A percentile compares a stretch with the other conserved stretches of the same genome.
phyloP scores from a whole-genome alignment of 2,797 vertebrate species.

The Zalophus californianus region DNA sequence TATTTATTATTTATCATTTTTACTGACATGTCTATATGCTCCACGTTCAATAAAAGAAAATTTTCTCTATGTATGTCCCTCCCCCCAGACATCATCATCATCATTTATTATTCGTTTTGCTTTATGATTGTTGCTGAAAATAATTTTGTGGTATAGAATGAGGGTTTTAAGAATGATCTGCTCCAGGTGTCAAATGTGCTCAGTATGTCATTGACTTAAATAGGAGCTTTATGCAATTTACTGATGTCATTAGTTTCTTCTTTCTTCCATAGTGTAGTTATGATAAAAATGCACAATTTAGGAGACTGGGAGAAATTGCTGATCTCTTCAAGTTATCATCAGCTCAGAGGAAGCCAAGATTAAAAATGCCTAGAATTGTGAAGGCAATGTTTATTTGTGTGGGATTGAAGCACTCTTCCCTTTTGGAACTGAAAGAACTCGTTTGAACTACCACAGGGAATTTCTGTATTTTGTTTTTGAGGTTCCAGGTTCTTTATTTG shows the following conservation, averaged over 20 bases:
- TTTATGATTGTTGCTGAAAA: conserved; percentile 37
- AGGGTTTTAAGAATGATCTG: neutral
- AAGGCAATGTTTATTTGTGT: conserved; percentile 40
- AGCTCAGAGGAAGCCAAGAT: conserved; percentile 61
- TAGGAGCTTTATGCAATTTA: conserved; percentile 14
- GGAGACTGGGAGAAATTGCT: conserved; percentile 37
- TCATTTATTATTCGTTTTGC: neutral
- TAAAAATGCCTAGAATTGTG: conserved; percentile 43
- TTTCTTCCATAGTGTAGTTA: conserved; percentile 10
- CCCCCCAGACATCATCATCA: neutral
- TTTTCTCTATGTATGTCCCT: neutral
- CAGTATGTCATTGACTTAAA: neutral
- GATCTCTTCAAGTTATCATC: conserved; percentile 60
- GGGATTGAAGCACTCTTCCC: conserved; percentile 14
- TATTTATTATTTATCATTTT: conserved; percentile 42
- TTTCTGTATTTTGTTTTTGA: conserved; percentile 28
- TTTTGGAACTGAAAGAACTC: conserved; percentile 41
- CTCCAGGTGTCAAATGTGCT: conserved; percentile 40
- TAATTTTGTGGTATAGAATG: neutral
- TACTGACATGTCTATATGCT: neutral
- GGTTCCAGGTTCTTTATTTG: conserved; percentile 14
- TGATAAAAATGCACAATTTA: conserved; percentile 53
- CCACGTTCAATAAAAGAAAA: neutral
- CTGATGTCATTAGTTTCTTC: conserved; percentile 51
- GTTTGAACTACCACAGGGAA: neutral